phyloP scores from a whole-genome alignment of 2,888 invertebrate species.

The Andrena chrysosceles region DNA sequence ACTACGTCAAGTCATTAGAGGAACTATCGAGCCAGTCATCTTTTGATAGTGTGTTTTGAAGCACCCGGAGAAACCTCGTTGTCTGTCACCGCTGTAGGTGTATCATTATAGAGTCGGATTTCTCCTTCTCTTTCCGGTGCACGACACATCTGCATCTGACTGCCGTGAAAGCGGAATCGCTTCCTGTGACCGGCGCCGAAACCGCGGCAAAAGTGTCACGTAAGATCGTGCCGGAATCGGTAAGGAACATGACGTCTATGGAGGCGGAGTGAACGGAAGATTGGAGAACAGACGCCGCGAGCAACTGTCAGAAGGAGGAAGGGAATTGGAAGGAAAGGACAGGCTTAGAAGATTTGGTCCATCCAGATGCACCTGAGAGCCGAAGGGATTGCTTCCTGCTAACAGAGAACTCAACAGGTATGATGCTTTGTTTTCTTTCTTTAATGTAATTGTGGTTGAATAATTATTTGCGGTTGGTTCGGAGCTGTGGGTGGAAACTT shows the following conservation, averaged over 20 bases:
- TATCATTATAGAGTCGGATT: conserved; percentile 51
- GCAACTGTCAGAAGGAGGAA: not conserved
- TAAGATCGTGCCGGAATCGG: conserved; percentile 34
- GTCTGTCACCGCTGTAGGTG: conserved; percentile 52
- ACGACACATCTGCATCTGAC: conserved; percentile 36
- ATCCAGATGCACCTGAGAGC: conserved; percentile 24
- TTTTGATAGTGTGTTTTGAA: conserved; percentile 5
- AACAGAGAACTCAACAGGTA: conserved; percentile 67
- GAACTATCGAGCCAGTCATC: conserved; percentile 29
- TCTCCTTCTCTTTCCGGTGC: conserved; percentile 38
- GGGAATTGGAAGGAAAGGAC: not conserved
- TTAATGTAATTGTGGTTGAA: not conserved
- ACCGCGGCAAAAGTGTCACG: conserved; percentile 42
- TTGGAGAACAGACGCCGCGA: not conserved
- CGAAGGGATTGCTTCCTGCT: conserved; percentile 7
- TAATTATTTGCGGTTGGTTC: too few species aligned
- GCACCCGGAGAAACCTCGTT: conserved; percentile 44
- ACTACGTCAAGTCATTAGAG: conserved; percentile 28
- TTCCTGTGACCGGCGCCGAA: conserved; percentile 41
- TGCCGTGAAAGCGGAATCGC: conserved; percentile 62
- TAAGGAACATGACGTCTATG: conserved; percentile 24
- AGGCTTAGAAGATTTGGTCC: not conserved
- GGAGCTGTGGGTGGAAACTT: too few species aligned
- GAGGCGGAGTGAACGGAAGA: conserved; percentile 13
- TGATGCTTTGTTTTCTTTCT: not conserved